Evolutionary conservation across 2,888 invertebrate genomes (phyloP), one percentile per base, ranked within the genome.

Genomic region (Caenorhabditis parvicauda): DNA sequence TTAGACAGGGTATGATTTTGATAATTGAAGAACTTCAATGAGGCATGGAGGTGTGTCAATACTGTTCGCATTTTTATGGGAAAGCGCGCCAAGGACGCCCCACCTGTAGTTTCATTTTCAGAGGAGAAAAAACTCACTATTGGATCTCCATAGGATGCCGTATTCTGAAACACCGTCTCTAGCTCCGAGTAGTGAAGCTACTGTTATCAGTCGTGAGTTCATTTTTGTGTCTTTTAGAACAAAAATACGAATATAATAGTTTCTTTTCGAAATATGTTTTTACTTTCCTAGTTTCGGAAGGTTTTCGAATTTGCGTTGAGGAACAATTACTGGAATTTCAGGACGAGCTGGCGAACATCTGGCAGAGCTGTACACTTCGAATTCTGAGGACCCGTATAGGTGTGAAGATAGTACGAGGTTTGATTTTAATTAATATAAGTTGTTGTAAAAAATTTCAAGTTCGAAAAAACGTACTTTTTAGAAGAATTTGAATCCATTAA

Each of bases 291-390:
- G 32, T n/a, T 25, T 9, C 12, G 6, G 27, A 43, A 43, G n/a
- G n/a, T n/a, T n/a, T n/a, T n/a, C n/a, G n/a, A n/a, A n/a, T n/a
- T n/a, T n/a, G n/a, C n/a, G n/a, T n/a, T n/a, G n/a, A 43, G 2
- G 6, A 44, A 2, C 29, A 2, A 32, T 6, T 21, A 29, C 17
- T 9, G 9, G 21, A 7, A 17, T 35, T 59, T 29, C 44, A 64
- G 64, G 72, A 42, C 42, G 78, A 39, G 78, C 78, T 9, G 78
- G 78, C 2, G 78, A 78, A 48, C 70, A 74, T 35, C 56, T 78
- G 32, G 78, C 78, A 17, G 76, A 77, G 21, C 37, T 65, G 27
- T 73, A 68, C 45, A 76, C 67, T 3, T 72, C 72, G 0, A 70
- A 68, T 24, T 74, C 74, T 2, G 76, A 76, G 47, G 74, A 76